Evolutionary conservation across 2,797 vertebrate species (phyloP), one percentile per base, ranked within the genome.

Genomic region (Crenuchus spilurus): DNA sequence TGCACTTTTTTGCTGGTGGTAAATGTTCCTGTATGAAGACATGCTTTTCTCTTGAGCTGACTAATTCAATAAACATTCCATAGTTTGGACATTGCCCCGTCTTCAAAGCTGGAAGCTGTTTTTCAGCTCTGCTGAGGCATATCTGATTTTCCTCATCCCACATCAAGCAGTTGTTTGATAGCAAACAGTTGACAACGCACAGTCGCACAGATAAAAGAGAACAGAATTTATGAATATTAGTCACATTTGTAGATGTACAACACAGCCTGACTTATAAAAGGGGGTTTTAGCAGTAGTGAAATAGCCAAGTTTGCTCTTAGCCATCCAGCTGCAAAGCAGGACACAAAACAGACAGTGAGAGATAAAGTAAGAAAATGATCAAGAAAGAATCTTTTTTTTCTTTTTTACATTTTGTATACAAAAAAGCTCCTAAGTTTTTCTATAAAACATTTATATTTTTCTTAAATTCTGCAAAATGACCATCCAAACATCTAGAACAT

Each of bases 21-120:
- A 75, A 82, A 77, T 3, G 26, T 7, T 72, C 51, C 51, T 55
- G 41, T 54, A 75, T 75, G 9, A 6, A 61, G 74, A 70, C 46
- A 48, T 60, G 55, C 6, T 81, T 58, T 65, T 74, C 44, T 49
- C 62, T 62, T n/a, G 11, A 44, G 49, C 49, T 75, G 72, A 79
- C 52, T 75, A 77, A 79, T 79, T 81, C 54, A 79, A 72, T 79
- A 77, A 78, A 79, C 79, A 77, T 81, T 81, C 64, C 70, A 78
- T 30, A 41, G 18, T 18, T 72, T 72, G 66, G 70, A 78, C 57
- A 74, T 60, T 77, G 79, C 60, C 72, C 76, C n/a, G 20, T 74
- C 35, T 65, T 68, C 63, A 35, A 73, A 54, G 41, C 41, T 58
- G 39, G 33, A 75, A 61, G 65, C 42, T 39, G 60, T 65, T 49